These are phyloP conservation scores for Chlorocebus sabaeus DNA, from an alignment of 2,113 vertebrate species.

Conservation along the genomic window DNA sequence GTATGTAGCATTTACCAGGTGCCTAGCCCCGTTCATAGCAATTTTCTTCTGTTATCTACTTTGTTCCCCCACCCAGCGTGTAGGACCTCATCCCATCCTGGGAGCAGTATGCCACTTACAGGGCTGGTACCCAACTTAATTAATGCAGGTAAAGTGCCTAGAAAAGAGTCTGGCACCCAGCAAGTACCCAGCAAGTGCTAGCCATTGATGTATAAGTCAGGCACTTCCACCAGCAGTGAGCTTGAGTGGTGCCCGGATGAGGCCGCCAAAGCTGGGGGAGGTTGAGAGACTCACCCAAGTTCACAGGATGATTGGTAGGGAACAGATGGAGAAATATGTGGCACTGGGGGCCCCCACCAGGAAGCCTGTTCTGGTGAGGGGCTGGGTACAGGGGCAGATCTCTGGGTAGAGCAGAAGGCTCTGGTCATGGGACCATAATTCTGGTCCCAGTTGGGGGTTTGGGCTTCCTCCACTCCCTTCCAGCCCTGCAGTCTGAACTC, in stretches of 20 bases:
- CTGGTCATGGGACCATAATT: accelerated
- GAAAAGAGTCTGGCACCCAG: not conserved
- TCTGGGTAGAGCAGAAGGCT: not conserved
- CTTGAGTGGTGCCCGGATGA: not conserved
- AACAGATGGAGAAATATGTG: not conserved
- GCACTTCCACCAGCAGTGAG: not conserved
- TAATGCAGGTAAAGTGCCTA: not conserved
- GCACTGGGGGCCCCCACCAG: accelerated
- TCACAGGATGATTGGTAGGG: not conserved
- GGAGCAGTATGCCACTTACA: not conserved
- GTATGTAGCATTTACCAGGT: not conserved
- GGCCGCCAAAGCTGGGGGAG: not conserved
- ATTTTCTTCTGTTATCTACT: not conserved
- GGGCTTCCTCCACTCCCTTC: not conserved
- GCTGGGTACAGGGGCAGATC: not conserved
- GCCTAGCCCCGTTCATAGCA: not conserved
- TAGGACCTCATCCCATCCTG: not conserved
- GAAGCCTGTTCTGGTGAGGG: not conserved
- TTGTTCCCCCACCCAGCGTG: not conserved
- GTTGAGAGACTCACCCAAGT: not conserved
- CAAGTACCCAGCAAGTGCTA: accelerated
- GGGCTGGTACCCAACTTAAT: not conserved
- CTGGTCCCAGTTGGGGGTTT: not conserved
- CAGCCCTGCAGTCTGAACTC: not conserved
- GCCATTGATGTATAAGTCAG: not conserved